Percentiles rank a stretch among this genome's conserved stretches.
These are phyloP conservation scores for Isaurus tuberculatus DNA, from an alignment of 92 coral and sea anemone genomes.

Conservation along the genomic window DNA sequence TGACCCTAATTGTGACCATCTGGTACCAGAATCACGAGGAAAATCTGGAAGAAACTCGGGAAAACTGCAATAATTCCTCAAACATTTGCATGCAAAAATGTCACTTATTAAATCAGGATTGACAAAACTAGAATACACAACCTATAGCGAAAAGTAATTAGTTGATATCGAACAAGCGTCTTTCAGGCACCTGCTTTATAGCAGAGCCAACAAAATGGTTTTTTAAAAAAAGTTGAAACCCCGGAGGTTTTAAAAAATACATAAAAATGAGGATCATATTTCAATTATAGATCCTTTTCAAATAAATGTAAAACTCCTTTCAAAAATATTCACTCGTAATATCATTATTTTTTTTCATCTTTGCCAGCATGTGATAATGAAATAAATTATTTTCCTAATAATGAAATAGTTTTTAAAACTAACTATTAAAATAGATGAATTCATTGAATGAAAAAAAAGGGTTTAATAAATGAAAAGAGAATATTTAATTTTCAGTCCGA, in stretches of 20 bases:
- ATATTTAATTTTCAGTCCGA: neutral
- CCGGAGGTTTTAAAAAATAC: too few relatives aligned
- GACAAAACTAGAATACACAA: constrained; percentile 34
- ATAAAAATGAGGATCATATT: too few relatives aligned
- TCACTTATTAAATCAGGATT: constrained; percentile 7
- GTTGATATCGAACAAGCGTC: neutral
- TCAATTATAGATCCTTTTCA: neutral
- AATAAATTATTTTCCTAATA: neutral
- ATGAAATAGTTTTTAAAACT: neutral
- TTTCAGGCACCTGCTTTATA: neutral
- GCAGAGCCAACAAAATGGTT: neutral
- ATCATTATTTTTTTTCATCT: neutral
- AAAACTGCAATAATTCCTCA: neutral
- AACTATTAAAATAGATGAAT: neutral
- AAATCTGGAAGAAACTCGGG: neutral
- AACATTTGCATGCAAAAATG: constrained; percentile 20
- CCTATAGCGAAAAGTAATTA: constrained; percentile 24
- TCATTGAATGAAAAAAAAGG: too few relatives aligned
- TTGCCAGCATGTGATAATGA: neutral
- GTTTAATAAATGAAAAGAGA: neutral
- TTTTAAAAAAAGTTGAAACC: too few relatives aligned
- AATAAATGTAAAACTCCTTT: neutral
- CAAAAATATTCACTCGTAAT: neutral
- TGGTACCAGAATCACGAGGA: constrained; percentile 3
- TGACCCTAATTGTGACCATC: constrained; percentile 1